A percentile compares a stretch with the other conserved stretches of the same genome.
Evolutionary conservation across 2,797 vertebrate genomes (phyloP).

Genomic region (Sebastes nivosus): DNA sequence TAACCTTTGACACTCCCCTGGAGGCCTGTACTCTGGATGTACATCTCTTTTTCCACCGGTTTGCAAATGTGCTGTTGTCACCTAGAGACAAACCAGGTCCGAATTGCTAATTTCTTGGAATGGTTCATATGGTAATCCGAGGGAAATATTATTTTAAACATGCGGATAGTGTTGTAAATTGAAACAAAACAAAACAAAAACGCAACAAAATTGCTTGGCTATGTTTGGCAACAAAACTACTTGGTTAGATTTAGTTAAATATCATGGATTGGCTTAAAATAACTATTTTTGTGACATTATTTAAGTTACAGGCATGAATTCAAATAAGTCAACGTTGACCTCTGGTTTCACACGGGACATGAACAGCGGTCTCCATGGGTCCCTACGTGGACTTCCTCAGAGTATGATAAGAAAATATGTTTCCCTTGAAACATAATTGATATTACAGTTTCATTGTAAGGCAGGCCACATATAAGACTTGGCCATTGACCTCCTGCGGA

Average conservation of each 20-base stretch:
- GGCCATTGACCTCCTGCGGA: not conserved
- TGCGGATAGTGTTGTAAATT: too few species aligned
- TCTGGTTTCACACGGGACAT: not conserved
- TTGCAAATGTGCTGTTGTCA: not conserved
- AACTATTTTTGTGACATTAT: not conserved
- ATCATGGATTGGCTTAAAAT: not conserved
- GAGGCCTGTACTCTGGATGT: not conserved
- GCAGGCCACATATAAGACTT: not conserved
- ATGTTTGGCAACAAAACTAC: too few species aligned
- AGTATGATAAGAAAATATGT: not conserved
- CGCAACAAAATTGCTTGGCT: too few species aligned
- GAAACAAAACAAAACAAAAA: too few species aligned
- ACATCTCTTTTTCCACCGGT: not conserved
- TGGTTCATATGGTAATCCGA: not conserved
- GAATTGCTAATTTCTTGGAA: not conserved
- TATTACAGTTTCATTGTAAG: not conserved
- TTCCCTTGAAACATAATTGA: not conserved
- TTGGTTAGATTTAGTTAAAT: not conserved
- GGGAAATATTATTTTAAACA: too few species aligned
- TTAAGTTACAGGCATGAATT: not conserved
- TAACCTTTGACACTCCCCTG: conserved; percentile 10
- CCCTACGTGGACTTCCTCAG: not conserved
- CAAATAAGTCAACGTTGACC: not conserved
- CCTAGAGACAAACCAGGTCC: not conserved
- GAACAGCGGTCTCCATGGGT: not conserved